Conservation (phyloP, 2,888 invertebrate species). For the Orthonevra nobilis region DNA sequence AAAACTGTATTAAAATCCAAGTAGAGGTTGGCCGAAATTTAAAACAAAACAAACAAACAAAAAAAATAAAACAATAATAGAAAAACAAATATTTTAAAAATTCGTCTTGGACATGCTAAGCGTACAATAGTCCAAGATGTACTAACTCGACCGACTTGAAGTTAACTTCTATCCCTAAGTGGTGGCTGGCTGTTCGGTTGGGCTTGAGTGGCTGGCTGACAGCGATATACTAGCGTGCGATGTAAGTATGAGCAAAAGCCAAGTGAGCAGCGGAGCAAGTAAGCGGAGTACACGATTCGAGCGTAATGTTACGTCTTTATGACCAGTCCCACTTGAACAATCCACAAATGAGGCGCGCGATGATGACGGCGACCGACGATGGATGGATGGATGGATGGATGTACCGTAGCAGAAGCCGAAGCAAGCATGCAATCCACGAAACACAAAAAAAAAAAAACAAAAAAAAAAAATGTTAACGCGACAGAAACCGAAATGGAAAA, state of each 20-base stretch:
- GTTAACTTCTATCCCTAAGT: slow-evolving; percentile 68
- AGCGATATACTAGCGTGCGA: slow-evolving; percentile 40
- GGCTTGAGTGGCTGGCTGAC: too few species aligned
- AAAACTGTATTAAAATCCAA: too few species aligned
- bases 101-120: slow-evolving; percentile 67
- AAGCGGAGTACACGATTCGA: slow-evolving; percentile 52
- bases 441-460: too few species aligned
- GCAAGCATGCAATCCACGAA: slow-evolving; percentile 58
- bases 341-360: slow-evolving; percentile 36
- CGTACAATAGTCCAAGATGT: slow-evolving; percentile 70
- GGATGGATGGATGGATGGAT: slow-evolving; percentile 35
- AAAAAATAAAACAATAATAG: background rate
- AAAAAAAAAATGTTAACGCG: slow-evolving; percentile 58
- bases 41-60: background rate
- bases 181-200: slow-evolving; percentile 20
- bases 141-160: slow-evolving; percentile 66
- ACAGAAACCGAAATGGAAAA: slow-evolving; percentile 55
- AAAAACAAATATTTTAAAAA: slow-evolving; percentile 29
- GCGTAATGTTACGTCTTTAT: slow-evolving; percentile 67
- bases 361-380: slow-evolving; percentile 49
- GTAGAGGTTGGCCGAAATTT: too few species aligned
- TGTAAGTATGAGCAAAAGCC: slow-evolving; percentile 37
- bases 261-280: slow-evolving; percentile 53
- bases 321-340: slow-evolving; percentile 45
- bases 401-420: too few species aligned